Percentiles rank a stretch among this genome's conserved stretches.
phyloP scores from a whole-genome alignment of 2,113 vertebrate species.

The Oxygymnocypris stewartii region DNA sequence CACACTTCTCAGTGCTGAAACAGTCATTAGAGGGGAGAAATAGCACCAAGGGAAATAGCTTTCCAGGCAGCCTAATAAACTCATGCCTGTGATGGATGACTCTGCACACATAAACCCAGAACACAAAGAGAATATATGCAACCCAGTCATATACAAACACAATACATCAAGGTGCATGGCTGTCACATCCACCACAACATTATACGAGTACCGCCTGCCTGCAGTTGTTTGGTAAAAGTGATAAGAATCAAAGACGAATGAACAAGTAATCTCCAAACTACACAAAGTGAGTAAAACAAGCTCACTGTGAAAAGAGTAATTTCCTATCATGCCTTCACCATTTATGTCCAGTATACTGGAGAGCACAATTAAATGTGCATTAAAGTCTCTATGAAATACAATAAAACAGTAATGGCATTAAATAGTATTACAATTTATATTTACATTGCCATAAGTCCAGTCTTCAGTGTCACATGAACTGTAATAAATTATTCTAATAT shows the following conservation, averaged over 20 bases:
- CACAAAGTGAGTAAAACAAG: neutral
- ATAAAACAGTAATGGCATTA: no score
- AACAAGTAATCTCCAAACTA: neutral
- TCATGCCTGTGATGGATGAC: slow-evolving; percentile 47
- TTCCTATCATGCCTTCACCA: neutral
- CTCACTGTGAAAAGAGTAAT: neutral
- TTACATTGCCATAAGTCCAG: no score
- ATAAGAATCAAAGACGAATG: slow-evolving; percentile 15
- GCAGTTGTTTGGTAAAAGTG: slow-evolving; percentile 23
- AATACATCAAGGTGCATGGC: slow-evolving; percentile 49
- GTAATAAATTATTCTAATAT: no score
- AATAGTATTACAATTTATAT: no score
- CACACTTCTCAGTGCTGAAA: slow-evolving; percentile 44
- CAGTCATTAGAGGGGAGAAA: slow-evolving; percentile 51
- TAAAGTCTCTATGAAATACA: neutral
- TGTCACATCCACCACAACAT: slow-evolving; percentile 36
- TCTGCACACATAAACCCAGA: slow-evolving; percentile 34
- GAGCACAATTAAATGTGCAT: neutral
- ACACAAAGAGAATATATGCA: slow-evolving; percentile 41
- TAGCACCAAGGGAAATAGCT: slow-evolving; percentile 29
- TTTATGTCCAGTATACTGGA: neutral
- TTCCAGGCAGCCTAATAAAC: slow-evolving; percentile 50
- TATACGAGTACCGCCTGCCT: slow-evolving; percentile 5
- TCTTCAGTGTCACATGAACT: no score
- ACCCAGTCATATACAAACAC: slow-evolving; percentile 44